Conservation (phyloP, 1,140 invertebrate genomes). For the Cydia amplana region DNA sequence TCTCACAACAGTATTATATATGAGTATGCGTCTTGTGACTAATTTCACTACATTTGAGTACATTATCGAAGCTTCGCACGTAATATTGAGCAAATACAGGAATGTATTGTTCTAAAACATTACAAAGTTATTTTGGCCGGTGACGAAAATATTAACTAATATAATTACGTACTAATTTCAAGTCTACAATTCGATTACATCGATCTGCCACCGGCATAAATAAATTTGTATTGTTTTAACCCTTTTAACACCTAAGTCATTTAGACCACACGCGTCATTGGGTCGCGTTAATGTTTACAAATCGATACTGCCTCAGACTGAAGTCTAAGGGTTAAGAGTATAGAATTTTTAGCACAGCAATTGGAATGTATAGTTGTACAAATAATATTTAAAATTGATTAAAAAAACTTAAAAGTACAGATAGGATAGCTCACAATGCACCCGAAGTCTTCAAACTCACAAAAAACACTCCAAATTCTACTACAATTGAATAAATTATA, state of each 20-base stretch:
- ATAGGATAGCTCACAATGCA: constrained; percentile 51
- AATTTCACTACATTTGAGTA: constrained; percentile 62
- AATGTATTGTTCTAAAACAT: constrained; percentile 36
- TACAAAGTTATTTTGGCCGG: constrained; percentile 6
- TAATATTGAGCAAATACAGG: constrained; percentile 61
- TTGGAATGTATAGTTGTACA: constrained; percentile 28
- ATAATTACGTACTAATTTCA: constrained; percentile 6
- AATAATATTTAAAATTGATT: constrained; percentile 35
- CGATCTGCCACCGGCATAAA: neutral
- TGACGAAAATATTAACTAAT: constrained; percentile 5
- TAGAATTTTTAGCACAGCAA: constrained; percentile 21
- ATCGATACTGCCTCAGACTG: neutral
- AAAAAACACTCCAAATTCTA: constrained; percentile 68
- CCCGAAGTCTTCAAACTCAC: constrained; percentile 59
- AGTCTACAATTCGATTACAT: constrained; percentile 17
- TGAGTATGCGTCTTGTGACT: constrained; percentile 68
- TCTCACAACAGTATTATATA: constrained; percentile 54
- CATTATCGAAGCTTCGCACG: constrained; percentile 47
- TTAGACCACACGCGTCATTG: neutral
- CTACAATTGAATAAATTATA: constrained; percentile 74
- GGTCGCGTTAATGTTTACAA: neutral
- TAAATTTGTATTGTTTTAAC: constrained; percentile 17
- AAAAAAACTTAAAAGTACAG: constrained; percentile 42
- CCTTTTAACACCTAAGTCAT: neutral
- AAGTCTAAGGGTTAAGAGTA: neutral